Percentiles rank a stretch among this genome's conserved stretches.
Conservation (phyloP, 1,140 invertebrate species). For the Ylistrum balloti region DNA sequence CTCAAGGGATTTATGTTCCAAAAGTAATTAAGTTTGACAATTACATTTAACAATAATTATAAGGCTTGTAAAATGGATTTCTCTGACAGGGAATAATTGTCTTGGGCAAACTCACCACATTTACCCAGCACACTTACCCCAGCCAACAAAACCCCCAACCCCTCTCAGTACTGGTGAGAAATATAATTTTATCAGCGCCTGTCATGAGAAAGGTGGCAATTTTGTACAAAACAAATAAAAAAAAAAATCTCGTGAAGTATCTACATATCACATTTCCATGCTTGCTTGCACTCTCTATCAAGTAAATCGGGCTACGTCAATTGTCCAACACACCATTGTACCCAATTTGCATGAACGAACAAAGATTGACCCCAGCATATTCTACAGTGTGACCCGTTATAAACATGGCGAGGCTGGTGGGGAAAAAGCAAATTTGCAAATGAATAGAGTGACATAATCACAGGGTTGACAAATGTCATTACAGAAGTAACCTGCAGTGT, state of each 20-base stretch:
- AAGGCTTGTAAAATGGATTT: conserved; percentile 5
- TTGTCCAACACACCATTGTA: conserved; percentile 26
- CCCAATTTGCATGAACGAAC: conserved; percentile 44
- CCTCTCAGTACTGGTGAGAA: not conserved
- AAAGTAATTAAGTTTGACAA: conserved; percentile 36
- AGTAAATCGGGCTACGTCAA: conserved; percentile 30
- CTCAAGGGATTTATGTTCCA: not conserved
- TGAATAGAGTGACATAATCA: conserved; percentile 56
- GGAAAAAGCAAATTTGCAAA: conserved; percentile 54
- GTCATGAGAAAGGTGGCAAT: conserved; percentile 31
- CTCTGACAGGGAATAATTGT: conserved; percentile 38
- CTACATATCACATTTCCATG: conserved; percentile 34
- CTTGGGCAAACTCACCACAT: not conserved
- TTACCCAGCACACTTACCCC: conserved; percentile 30
- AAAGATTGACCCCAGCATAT: conserved; percentile 50
- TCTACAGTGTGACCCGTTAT: conserved; percentile 53
- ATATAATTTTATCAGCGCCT: conserved; percentile 26
- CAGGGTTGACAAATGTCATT: conserved; percentile 56
- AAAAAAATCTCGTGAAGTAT: conserved; percentile 29
- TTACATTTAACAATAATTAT: conserved; percentile 40
- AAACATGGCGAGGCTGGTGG: conserved; percentile 49
- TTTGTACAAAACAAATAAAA: conserved; percentile 40
- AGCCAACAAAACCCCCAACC: not conserved
- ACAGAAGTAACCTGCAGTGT: conserved; percentile 50
- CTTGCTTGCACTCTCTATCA: conserved; percentile 26